These are phyloP conservation scores for Bradypus variegatus DNA, from an alignment of 2,797 vertebrate genomes.

Conservation along the genomic window DNA sequence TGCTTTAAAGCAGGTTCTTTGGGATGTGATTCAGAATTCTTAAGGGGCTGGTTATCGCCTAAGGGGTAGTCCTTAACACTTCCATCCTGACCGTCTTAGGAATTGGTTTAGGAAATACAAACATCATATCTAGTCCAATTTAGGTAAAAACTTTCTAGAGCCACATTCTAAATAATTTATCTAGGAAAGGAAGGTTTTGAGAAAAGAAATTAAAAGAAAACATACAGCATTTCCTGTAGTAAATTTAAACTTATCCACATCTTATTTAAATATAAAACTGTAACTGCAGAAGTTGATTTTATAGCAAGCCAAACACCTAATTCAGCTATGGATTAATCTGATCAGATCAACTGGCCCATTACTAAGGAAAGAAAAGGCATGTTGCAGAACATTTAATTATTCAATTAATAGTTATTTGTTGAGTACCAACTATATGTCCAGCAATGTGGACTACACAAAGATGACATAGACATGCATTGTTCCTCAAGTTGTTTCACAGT, in stretches of 20 bases:
- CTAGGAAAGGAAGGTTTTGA: background rate
- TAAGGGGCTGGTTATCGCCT: background rate
- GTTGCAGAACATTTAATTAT: background rate
- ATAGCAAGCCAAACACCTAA: background rate
- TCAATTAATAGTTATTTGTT: background rate
- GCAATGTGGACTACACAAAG: background rate
- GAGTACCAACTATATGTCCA: conserved; percentile 6
- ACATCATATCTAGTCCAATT: background rate
- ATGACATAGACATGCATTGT: background rate
- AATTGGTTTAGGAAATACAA: background rate
- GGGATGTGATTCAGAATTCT: background rate
- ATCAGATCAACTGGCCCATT: background rate
- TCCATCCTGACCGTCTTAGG: background rate
- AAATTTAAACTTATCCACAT: conserved; percentile 24
- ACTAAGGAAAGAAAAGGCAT: background rate
- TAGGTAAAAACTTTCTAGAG: conserved; percentile 4
- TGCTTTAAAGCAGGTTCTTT: background rate
- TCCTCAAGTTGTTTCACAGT: background rate
- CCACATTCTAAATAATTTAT: conserved; percentile 26
- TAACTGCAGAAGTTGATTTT: conserved; percentile 4
- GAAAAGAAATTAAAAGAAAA: background rate
- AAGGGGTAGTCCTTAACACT: background rate
- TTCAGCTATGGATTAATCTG: conserved; percentile 16
- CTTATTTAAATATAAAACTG: conserved; percentile 13
- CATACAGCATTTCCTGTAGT: background rate